Evolutionary conservation across 1,140 invertebrate genomes (phyloP), one percentile per base, ranked within the genome.

Genomic region (Rhynchophorus ferrugineus): DNA sequence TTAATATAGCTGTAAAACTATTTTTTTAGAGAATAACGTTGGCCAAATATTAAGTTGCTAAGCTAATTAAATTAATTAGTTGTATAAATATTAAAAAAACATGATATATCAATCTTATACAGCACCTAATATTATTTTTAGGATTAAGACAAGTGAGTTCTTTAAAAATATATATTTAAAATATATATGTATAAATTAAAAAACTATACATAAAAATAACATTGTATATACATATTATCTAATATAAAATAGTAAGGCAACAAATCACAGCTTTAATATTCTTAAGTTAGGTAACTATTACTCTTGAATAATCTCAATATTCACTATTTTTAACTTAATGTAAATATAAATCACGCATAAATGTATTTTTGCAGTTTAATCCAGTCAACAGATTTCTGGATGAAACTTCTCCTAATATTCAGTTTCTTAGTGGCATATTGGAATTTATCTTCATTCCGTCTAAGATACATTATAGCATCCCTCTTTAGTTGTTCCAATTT

Each of bases 361-460:
- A 52, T 52, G 49, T 62, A 52, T 13, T 51, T 45, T 33, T 54
- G 52, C 17, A 61, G 18, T 49, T 60, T 63, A 9, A 77, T 11
- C 74, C 75, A 79, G 64, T 80, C 77, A 6, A 48, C 8, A 3
- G 69, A 20, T 60, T 73, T 72, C 45, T 78, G 75, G 0, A 59
- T 51, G 0, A 65, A 16, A 19, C 60, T 65, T 49, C 74, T 73
- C 44, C 70, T 64, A 49, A 73, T 49, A 3, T 68, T 57, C 3
- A 85, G 66, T 44, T 72, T 67, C 33, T 72, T 65, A 2, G 75
- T 76, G 45, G 75, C 77, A 49, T 75, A 69, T 21, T 75, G 69
- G 59, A 91, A 80, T 69, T 87, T 88, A 44, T 83, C 82, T 50
- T 87, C 83, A 61, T 92, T 92, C 59, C 80, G 73, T 52, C 86